phyloP scores from a whole-genome alignment of 2,797 vertebrate genomes.

The Iguana delicatissima region DNA sequence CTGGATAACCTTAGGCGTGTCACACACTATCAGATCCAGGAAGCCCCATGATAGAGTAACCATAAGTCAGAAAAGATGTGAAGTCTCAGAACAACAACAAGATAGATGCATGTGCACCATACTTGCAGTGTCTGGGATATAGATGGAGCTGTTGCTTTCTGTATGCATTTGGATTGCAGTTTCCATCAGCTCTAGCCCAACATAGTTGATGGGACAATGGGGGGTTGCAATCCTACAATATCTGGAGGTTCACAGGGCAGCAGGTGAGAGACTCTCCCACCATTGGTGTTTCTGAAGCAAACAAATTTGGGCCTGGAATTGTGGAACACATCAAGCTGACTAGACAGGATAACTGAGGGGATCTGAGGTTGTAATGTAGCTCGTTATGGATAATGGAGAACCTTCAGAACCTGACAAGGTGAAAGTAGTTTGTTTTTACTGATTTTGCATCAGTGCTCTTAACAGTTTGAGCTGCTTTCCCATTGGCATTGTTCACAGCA shows the following conservation, averaged over 20 bases:
- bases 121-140: neutral
- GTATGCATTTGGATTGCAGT: neutral
- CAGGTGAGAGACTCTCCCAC: too few species aligned
- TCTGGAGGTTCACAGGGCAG: neutral
- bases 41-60: too few species aligned
- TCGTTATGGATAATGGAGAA: neutral
- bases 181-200: neutral
- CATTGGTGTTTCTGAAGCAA: too few species aligned
- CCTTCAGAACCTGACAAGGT: neutral
- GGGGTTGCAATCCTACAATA: neutral
- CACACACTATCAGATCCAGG: too few species aligned
- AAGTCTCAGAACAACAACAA: too few species aligned
- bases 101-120: neutral
- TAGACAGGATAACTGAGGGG: too few species aligned
- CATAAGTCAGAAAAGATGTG: too few species aligned
- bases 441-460: neutral
- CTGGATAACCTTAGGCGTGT: too few species aligned
- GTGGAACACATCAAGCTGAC: neutral
- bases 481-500: slow-evolving; percentile 2
- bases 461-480: neutral
- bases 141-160: neutral
- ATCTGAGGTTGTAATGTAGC: neutral
- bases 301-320: too few species aligned
- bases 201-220: neutral
- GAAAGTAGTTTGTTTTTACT: neutral